Percentiles rank a stretch among this genome's conserved stretches.
phyloP scores from a whole-genome alignment of 2,888 invertebrate genomes.

The Phyllotreta cruciferae region DNA sequence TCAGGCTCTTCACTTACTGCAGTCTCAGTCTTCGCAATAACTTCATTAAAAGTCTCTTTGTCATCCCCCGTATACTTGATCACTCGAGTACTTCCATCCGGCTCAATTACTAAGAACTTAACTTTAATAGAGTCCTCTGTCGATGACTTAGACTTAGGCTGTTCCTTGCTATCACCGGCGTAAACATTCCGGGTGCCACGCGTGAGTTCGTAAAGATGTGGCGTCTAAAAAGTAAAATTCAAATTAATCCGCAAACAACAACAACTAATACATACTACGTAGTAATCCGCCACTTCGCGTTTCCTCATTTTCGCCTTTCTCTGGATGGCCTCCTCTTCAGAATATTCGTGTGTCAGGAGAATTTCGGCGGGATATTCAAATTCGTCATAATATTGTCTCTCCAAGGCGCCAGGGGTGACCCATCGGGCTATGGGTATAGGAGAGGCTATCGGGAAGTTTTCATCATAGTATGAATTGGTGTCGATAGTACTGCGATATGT shows the following conservation, averaged over 20 bases:
- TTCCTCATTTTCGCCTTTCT: too few species aligned
- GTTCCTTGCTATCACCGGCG: conserved; percentile 63
- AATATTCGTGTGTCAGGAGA: too few species aligned
- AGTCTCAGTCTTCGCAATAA: conserved; percentile 62
- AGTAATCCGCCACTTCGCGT: too few species aligned
- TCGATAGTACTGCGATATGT: too few species aligned
- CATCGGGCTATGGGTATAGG: too few species aligned
- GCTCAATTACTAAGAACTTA: conserved; percentile 69
- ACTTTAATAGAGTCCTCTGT: conserved; percentile 69
- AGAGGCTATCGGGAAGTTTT: too few species aligned
- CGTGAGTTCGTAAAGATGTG: conserved; percentile 61
- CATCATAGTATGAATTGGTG: too few species aligned
- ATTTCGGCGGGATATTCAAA: too few species aligned
- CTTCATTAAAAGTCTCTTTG: conserved; percentile 68
- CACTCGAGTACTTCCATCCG: conserved; percentile 69
- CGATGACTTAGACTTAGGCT: conserved; percentile 64
- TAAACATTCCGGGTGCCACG: conserved; percentile 66
- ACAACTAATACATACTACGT: background rate
- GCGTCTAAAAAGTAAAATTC: conserved; percentile 25
- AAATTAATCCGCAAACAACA: background rate
- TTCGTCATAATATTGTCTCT: too few species aligned
- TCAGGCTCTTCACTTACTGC: conserved; percentile 45
- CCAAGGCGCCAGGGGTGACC: too few species aligned
- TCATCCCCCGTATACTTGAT: conserved; percentile 69
- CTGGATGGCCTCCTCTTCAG: too few species aligned